A percentile compares a stretch with the other conserved stretches of the same genome.
phyloP scores from a whole-genome alignment of 2,797 vertebrate species.

The Onychomys leucogaster region DNA sequence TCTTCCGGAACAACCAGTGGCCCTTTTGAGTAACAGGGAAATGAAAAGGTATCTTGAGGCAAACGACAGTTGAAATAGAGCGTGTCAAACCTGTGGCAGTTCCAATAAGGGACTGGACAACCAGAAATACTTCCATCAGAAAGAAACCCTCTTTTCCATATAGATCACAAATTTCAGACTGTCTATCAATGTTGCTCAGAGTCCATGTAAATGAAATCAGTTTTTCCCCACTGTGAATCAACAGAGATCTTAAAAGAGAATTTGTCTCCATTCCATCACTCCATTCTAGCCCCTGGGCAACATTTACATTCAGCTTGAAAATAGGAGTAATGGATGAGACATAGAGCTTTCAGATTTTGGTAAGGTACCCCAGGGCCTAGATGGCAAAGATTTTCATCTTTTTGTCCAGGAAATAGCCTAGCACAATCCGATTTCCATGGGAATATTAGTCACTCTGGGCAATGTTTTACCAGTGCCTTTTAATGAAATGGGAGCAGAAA shows the following conservation, averaged over 20 bases:
- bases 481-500: conserved; percentile 50
- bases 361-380: neutral
- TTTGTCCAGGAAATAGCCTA: neutral
- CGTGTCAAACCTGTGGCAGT: neutral
- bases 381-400: neutral
- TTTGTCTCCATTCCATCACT: neutral
- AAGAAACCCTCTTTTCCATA: neutral
- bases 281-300: neutral
- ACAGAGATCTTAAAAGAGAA: conserved; percentile 32
- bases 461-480: conserved; percentile 42
- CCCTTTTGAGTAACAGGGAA: neutral
- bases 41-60: neutral
- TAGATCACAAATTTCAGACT: neutral
- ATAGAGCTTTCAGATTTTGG: neutral
- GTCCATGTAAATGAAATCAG: neutral
- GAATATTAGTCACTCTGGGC: neutral
- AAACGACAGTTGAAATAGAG: neutral
- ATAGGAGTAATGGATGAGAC: neutral
- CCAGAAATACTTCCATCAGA: neutral
- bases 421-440: neutral
- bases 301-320: conserved; percentile 1
- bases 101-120: neutral
- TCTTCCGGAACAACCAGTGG: neutral
- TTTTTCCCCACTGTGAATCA: neutral
- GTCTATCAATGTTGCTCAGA: conserved; percentile 24